Conservation (phyloP, 2,888 invertebrate genomes). For the Dicyrtoma fusca region DNA sequence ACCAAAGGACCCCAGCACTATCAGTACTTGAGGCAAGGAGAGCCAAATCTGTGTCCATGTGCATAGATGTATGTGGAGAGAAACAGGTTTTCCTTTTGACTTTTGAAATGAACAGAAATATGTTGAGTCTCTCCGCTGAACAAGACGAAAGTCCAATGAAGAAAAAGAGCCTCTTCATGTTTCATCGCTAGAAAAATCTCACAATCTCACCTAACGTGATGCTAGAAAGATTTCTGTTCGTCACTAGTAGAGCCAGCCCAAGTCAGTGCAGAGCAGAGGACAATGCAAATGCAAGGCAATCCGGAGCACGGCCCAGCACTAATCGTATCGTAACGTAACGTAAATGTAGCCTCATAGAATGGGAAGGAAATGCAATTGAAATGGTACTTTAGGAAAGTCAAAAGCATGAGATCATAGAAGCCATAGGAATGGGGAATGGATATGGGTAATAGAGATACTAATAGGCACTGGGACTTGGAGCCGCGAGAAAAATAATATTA, state of each 20-base stretch:
- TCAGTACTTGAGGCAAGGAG: neutral
- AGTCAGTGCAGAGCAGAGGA: neutral
- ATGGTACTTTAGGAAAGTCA: too few species aligned
- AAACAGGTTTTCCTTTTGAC: conserved; percentile 10
- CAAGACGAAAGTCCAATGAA: neutral
- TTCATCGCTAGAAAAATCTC: conserved; percentile 35
- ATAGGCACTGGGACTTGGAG: too few species aligned
- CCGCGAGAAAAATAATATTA: conserved; percentile 38
- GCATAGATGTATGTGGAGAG: neutral
- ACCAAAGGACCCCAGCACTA: too few species aligned
- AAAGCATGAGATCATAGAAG: too few species aligned
- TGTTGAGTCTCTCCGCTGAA: neutral
- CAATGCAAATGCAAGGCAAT: neutral
- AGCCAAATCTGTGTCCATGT: neutral
- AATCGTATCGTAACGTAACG: too few species aligned
- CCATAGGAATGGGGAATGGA: too few species aligned
- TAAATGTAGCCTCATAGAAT: too few species aligned
- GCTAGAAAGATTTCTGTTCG: conserved; percentile 30
- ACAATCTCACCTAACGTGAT: conserved; percentile 43
- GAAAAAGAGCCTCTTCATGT: conserved; percentile 2
- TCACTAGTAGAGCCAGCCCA: neutral
- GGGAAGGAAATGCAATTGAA: too few species aligned
- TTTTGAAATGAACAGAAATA: neutral
- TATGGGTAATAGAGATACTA: too few species aligned
- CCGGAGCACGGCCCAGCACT: too few species aligned